phyloP scores from a whole-genome alignment of 2,888 invertebrate species.

The Orthonevra nobilis region DNA sequence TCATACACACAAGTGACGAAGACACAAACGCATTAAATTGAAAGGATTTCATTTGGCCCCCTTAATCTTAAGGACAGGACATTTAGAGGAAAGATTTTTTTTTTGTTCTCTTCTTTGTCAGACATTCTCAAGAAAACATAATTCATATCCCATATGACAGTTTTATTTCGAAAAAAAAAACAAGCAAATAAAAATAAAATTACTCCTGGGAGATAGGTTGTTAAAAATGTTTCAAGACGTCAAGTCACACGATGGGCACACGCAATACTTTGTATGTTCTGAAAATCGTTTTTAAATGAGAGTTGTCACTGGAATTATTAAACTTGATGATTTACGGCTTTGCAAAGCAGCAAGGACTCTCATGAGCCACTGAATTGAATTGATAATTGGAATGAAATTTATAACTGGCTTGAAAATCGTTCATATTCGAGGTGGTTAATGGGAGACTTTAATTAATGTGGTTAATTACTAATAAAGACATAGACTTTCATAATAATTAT shows the following conservation, averaged over 20 bases:
- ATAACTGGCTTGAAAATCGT: too few relatives aligned
- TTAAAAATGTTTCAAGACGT: not conserved
- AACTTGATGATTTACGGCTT: constrained; percentile 8
- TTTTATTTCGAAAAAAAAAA: constrained; percentile 39
- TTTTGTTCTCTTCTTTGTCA: not conserved
- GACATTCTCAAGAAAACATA: constrained; percentile 8
- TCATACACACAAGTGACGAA: constrained; percentile 17
- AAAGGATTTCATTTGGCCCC: constrained; percentile 30
- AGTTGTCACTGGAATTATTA: constrained; percentile 24
- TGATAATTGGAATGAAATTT: too few relatives aligned
- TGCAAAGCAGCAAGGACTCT: too few relatives aligned
- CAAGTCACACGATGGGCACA: not conserved
- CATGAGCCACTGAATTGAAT: too few relatives aligned
- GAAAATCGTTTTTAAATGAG: constrained; percentile 10
- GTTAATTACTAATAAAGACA: too few relatives aligned
- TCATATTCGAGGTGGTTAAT: too few relatives aligned
- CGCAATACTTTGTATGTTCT: constrained; percentile 2
- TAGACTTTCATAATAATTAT: too few relatives aligned
- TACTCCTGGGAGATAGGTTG: not conserved
- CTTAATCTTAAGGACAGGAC: constrained; percentile 11
- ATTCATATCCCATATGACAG: constrained; percentile 40
- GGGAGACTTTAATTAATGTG: too few relatives aligned
- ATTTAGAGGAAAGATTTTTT: not conserved
- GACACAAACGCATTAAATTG: constrained; percentile 15
- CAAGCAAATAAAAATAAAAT: constrained; percentile 25